Percentiles rank a stretch among this genome's conserved stretches.
Conservation (phyloP, 2,113 vertebrate genomes). For the Terrapene triunguis region DNA sequence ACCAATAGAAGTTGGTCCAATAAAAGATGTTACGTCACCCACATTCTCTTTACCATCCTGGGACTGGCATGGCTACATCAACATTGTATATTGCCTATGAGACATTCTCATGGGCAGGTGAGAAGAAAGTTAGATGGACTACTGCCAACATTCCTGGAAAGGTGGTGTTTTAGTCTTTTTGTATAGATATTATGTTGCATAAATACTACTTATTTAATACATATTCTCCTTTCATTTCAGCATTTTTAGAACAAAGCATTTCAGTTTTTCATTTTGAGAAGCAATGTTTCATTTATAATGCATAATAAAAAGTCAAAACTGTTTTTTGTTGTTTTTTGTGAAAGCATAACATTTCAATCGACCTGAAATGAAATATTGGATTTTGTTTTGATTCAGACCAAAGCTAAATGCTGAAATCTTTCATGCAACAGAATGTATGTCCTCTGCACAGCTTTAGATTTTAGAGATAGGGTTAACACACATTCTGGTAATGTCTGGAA, state of each 20-base stretch:
- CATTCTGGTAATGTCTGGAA: neutral
- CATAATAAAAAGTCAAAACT: neutral
- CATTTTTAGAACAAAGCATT: neutral
- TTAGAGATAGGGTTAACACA: neutral
- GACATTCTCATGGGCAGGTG: neutral
- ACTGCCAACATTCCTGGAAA: neutral
- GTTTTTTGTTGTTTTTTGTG: neutral
- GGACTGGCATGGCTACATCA: neutral
- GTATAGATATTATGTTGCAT: neutral
- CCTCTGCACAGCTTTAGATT: neutral
- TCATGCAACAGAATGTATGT: neutral
- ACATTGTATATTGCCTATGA: neutral
- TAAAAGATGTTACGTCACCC: neutral
- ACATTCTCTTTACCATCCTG: neutral
- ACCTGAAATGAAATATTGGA: neutral
- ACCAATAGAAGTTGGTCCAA: neutral
- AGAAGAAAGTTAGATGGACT: neutral
- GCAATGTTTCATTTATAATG: neutral
- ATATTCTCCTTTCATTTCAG: accelerated
- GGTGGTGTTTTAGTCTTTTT: neutral
- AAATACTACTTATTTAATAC: neutral
- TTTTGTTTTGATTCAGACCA: neutral
- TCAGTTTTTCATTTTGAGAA: neutral
- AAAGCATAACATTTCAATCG: neutral
- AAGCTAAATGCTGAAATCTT: neutral